Conservation (phyloP, 2,888 invertebrate species). For the Azorinus chamasolen region DNA sequence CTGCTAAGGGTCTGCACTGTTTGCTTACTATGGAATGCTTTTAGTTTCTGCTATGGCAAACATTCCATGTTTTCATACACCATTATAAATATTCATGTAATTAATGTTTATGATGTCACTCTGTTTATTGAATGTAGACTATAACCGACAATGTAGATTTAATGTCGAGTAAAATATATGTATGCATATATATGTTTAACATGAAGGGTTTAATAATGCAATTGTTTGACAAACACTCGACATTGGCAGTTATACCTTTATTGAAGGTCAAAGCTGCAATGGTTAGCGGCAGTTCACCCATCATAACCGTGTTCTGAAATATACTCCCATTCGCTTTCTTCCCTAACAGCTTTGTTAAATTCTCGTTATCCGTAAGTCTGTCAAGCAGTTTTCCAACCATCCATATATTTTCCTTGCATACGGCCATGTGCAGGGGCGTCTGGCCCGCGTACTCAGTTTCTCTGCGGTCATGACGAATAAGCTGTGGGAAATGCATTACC, state of each 20-base stretch:
- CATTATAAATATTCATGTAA: no score
- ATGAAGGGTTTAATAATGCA: no score
- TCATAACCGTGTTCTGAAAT: slow-evolving; percentile 69
- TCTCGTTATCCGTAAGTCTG: slow-evolving; percentile 28
- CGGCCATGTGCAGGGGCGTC: slow-evolving; percentile 67
- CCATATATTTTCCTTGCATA: slow-evolving; percentile 62
- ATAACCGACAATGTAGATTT: no score
- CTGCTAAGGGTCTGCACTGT: no score
- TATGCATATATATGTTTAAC: no score
- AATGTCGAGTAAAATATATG: no score
- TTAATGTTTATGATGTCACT: no score
- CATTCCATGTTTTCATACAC: no score
- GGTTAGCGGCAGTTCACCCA: slow-evolving; percentile 67
- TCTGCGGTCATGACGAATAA: slow-evolving; percentile 45
- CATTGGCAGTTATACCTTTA: slow-evolving; percentile 31
- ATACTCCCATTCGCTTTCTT: slow-evolving; percentile 48
- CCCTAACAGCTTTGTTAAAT: slow-evolving; percentile 41
- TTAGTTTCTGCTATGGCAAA: no score
- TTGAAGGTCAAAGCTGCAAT: slow-evolving; percentile 68
- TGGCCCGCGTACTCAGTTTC: slow-evolving; percentile 64
- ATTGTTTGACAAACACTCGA: no score
- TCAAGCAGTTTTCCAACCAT: slow-evolving; percentile 41
- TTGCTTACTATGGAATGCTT: no score
- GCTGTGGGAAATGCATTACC: slow-evolving; percentile 33
- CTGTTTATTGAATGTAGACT: no score